These are phyloP conservation scores for Phenganax subtilis DNA, from an alignment of 92 coral and sea anemone species.

Conservation along the genomic window DNA sequence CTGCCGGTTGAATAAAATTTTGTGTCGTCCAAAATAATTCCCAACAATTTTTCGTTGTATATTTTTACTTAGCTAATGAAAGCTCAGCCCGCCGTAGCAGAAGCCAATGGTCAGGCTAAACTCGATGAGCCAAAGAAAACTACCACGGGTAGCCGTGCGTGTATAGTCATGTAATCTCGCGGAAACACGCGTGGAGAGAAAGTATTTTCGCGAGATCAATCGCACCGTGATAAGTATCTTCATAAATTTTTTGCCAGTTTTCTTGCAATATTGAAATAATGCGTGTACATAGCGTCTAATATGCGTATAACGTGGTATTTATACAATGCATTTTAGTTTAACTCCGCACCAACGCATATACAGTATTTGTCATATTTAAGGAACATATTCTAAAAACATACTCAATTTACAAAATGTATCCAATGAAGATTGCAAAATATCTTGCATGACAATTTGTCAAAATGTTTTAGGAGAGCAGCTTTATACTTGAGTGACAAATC, in stretches of 20 bases:
- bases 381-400: neutral
- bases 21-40: neutral
- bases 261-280: slow-evolving; percentile 5
- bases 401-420: neutral
- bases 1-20: neutral
- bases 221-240: slow-evolving; percentile 27
- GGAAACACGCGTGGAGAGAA: slow-evolving; percentile 12
- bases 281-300: neutral
- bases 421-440: no score
- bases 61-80: slow-evolving; percentile 60
- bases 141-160: slow-evolving; percentile 90
- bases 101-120: slow-evolving; percentile 80
- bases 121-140: slow-evolving; percentile 61
- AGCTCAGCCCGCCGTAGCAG: slow-evolving; percentile 64
- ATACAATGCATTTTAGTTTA: slow-evolving; percentile 10
- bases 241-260: neutral
- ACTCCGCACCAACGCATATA: neutral
- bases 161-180: slow-evolving; percentile 70
- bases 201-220: slow-evolving; percentile 1
- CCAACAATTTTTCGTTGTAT: neutral
- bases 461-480: no score
- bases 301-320: slow-evolving; percentile 5
- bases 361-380: neutral
- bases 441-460: no score
- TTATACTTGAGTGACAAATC: no score